Evolutionary conservation across 1,140 invertebrate species (phyloP).

Genomic region (Halyomorpha halys): DNA sequence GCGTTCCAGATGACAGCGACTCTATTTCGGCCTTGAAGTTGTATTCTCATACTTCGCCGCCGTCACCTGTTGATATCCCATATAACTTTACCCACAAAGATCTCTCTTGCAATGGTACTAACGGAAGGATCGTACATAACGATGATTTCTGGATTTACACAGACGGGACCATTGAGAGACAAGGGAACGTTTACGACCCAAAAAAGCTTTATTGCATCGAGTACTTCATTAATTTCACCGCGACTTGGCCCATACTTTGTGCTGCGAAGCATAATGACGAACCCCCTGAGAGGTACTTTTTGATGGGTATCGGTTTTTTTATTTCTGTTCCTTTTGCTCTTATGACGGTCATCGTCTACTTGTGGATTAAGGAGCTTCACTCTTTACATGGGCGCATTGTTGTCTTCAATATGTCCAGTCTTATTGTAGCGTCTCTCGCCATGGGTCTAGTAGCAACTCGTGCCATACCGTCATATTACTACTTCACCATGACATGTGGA

Average conservation of each 20-base stretch:
- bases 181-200: background rate
- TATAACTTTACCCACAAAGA: background rate
- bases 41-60: background rate
- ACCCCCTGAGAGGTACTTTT: background rate
- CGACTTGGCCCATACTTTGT: background rate
- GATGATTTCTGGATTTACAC: background rate
- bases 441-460: too few species aligned
- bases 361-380: slow-evolving; percentile 53
- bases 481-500: too few species aligned
- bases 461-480: too few species aligned
- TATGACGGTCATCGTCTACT: slow-evolving; percentile 59
- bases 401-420: slow-evolving; percentile 51
- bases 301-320: background rate
- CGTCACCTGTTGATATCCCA: background rate
- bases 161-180: background rate
- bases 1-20: background rate
- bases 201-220: background rate
- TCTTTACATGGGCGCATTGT: slow-evolving; percentile 63
- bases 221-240: background rate
- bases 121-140: background rate
- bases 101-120: background rate
- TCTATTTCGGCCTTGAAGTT: background rate
- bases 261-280: background rate
- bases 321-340: slow-evolving; percentile 42
- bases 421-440: too few species aligned